These are phyloP conservation scores for Agriopis leucophaearia DNA, from an alignment of 2,888 invertebrate species.

Conservation along the genomic window DNA sequence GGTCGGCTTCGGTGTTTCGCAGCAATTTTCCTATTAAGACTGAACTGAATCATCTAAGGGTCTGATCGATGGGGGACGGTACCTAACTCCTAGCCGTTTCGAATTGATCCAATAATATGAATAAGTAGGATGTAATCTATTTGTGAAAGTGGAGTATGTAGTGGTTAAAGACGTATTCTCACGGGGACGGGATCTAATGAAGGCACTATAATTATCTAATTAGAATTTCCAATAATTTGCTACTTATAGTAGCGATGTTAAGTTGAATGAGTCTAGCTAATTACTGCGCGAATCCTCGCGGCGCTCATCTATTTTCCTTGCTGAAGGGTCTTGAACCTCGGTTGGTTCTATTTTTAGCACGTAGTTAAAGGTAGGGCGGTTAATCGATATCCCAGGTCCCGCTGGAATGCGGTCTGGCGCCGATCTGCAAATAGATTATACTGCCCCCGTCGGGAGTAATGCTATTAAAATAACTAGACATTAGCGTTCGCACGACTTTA, in stretches of 20 bases:
- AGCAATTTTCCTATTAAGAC: slow-evolving; percentile 83
- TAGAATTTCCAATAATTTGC: not conserved
- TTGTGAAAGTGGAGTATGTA: slow-evolving; percentile 67
- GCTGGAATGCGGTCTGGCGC: slow-evolving; percentile 82
- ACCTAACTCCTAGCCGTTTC: slow-evolving; percentile 66
- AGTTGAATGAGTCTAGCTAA: slow-evolving; percentile 37
- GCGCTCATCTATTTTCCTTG: slow-evolving; percentile 64
- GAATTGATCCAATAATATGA: slow-evolving; percentile 65
- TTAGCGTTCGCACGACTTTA: slow-evolving; percentile 45
- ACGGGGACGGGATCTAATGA: slow-evolving; percentile 24
- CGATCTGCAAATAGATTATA: slow-evolving; percentile 74
- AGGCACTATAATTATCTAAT: not conserved
- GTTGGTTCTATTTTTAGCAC: slow-evolving; percentile 71
- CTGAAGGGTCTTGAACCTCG: slow-evolving; percentile 64
- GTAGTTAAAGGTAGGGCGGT: slow-evolving; percentile 71
- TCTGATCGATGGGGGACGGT: slow-evolving; percentile 66
- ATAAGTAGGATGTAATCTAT: slow-evolving; percentile 79
- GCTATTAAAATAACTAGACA: slow-evolving; percentile 59
- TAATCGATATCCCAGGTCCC: slow-evolving; percentile 76
- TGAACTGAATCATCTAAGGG: slow-evolving; percentile 78
- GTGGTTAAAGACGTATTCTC: slow-evolving; percentile 51
- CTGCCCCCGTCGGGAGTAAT: slow-evolving; percentile 58
- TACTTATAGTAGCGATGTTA: slow-evolving; percentile 3
- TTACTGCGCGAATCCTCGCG: slow-evolving; percentile 44
- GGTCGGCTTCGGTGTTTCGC: slow-evolving; percentile 65